Base-by-base conservation (phyloP, 35 echinoderm and acorn worm species). In the Anneissia japonica region DNA sequence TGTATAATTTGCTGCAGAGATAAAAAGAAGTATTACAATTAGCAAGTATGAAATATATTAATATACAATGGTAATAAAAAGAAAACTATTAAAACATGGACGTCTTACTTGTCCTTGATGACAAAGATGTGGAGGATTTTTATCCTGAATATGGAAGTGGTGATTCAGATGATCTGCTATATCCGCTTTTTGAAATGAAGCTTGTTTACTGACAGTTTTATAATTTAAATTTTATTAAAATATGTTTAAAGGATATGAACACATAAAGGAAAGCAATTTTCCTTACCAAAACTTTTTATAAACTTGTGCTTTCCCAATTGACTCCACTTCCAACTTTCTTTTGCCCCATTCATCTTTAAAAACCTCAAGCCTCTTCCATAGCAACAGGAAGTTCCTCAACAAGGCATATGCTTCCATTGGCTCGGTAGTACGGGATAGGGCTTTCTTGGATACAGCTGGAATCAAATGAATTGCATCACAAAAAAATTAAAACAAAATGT, bases 341-440 rank as follows among this genome's bases (percentile, higher is more conserved):
- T 84, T 87, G 72, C 87, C 94, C 94, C 94, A 97, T 35, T 97
- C 94, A 45, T 79, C 81, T 64, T 97, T 97, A 45, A 97, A 97
- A 12, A 97, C 87, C 43, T 97, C 94, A 12, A 97, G 81, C 21
- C 87, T 84, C 89, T 97, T 97, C 94, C 94, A 97, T 30, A 97
- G 81, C 32, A 97, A 83, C 81, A 97, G 72, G 79, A 97, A 97
- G 55, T 97, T 87, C 78, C 93, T 97, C 35, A 97, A 85, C 26
- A 97, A 43, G 17, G 83, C 86, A 82, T 93, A 97, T 0, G 94
- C 90, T 32, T 90, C 84, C 30, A 97, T 84, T 19, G 94, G 88
- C 35, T 97, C 91, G 21, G 88, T 92, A 29, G 90, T 97, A 7
- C 94, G 75, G 17, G 94, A 97, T 12, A 97, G 84, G 1, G 94